phyloP scores from a whole-genome alignment of 2,797 vertebrate species.

The Caiman crocodilus region DNA sequence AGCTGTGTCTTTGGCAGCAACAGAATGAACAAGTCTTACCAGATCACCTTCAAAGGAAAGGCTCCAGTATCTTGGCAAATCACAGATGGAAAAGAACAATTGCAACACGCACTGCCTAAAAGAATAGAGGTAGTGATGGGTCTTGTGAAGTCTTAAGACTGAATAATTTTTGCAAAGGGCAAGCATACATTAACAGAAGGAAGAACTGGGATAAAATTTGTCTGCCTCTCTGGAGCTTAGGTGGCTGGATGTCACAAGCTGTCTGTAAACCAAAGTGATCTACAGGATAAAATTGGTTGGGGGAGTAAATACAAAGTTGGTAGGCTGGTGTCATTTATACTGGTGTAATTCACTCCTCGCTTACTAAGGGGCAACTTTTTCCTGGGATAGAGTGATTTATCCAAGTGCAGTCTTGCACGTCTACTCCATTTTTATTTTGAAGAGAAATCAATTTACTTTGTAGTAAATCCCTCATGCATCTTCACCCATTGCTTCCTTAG shows the following conservation, averaged over 20 bases:
- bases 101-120: background rate
- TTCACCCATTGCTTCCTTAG: background rate
- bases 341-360: too few relatives aligned
- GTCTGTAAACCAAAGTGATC: background rate
- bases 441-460: too few relatives aligned
- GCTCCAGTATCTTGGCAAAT: background rate
- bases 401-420: too few relatives aligned
- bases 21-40: background rate
- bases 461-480: too few relatives aligned
- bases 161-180: background rate
- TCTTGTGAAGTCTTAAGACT: background rate
- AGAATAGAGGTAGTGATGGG: background rate
- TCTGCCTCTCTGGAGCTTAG: rapidly evolving
- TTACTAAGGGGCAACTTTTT: too few relatives aligned
- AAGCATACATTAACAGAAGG: background rate
- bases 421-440: too few relatives aligned
- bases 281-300: too few relatives aligned
- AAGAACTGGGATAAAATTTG: slow-evolving; percentile 4
- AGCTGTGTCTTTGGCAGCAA: background rate
- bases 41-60: background rate
- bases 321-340: too few relatives aligned
- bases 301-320: too few relatives aligned
- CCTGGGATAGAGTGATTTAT: too few relatives aligned
- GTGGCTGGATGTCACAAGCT: background rate
- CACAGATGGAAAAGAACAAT: background rate